Percentiles rank a stretch among this genome's conserved stretches.
phyloP scores from a whole-genome alignment of 2,113 vertebrate species.

The Mobula birostris region DNA sequence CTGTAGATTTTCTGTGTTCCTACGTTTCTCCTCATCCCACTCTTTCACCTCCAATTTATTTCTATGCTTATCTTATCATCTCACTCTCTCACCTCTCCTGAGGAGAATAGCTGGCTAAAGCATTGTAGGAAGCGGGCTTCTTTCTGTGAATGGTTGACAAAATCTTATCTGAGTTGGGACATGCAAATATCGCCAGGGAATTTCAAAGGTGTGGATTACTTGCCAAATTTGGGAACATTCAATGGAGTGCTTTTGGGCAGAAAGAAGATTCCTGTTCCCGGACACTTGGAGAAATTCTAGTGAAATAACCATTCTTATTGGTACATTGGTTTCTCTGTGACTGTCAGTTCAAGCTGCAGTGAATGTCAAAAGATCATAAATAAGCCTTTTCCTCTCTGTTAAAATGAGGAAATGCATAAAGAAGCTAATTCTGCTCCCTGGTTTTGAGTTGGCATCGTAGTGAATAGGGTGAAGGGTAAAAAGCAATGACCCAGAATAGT shows the following conservation, averaged over 20 bases:
- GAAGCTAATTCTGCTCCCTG: background rate
- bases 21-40: background rate
- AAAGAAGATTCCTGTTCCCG: background rate
- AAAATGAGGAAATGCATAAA: background rate
- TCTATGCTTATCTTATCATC: too few relatives aligned
- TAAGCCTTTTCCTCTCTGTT: background rate
- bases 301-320: background rate
- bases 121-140: background rate
- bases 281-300: background rate
- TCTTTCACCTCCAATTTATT: background rate
- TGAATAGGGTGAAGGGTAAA: background rate
- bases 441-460: background rate
- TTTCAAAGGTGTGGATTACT: background rate
- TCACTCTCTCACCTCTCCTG: background rate
- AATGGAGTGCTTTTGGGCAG: background rate
- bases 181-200: background rate
- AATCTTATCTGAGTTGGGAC: background rate
- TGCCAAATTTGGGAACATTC: background rate
- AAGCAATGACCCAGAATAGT: background rate
- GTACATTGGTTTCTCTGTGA: background rate
- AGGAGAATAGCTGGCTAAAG: background rate
- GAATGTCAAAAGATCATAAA: background rate
- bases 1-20: too few relatives aligned
- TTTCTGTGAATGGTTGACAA: background rate
- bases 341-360: background rate